Evolutionary conservation across 2,797 vertebrate species (phyloP), one percentile per base, ranked within the genome.

Genomic region (Microctenopoma steveboyesi): DNA sequence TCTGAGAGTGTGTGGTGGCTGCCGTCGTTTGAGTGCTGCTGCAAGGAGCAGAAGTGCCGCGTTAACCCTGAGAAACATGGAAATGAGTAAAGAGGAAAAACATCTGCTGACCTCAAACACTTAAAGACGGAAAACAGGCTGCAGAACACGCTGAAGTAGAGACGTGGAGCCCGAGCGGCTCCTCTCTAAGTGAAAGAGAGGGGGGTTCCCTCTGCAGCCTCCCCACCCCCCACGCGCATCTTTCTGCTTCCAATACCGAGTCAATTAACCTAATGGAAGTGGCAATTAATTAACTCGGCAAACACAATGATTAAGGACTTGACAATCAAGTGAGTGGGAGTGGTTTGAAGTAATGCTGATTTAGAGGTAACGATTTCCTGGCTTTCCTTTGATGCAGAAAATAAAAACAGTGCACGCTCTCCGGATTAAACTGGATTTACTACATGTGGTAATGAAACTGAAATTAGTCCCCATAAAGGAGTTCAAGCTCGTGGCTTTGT

Each of bases 221-320:
- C 66, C 8, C 55, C 30, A 28, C 6, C 59, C 59, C 51, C 74
- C 84, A 69, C 64, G 71, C 69, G 70, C 64, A 76, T 76, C 83
- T 64, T 28, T 60, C 69, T 76, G 77, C 88, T 74, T 88, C 79
- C 73, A 66, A 79, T 60, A 79, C 46, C 40, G 18, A 78, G 78
- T 83, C 91, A 90, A 82, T 92, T 90, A 90, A 90, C 88, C 86
- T 90, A 91, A 92, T 91, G 88, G 85, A 90, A 85, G 78, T 80
- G 82, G 84, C 86, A 89, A 89, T 90, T 90, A 89, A 92, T 92
- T 89, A 90, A 87, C 74, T 79, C 35, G 1, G 79, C 85, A 87
- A 86, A 90, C 83, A 77, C 60, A 69, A 70, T 81, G 88, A 90
- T 90, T 87, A 80, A 86, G 81, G 66, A 83, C 27, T 82, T 90